Conservation (phyloP, 2,888 invertebrate species). For the Drosophila anomelani region DNA sequence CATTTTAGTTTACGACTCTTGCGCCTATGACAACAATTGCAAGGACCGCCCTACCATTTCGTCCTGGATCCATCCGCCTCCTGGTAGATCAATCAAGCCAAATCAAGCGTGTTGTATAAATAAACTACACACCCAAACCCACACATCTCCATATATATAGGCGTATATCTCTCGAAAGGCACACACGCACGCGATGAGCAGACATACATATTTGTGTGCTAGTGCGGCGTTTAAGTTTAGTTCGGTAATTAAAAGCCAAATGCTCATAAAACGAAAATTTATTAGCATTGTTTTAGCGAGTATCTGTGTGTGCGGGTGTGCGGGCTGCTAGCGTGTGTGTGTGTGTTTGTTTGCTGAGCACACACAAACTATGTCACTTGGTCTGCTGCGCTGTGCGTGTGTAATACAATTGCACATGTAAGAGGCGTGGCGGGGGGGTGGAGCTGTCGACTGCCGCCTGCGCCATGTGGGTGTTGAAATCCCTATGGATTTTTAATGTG, state of each 20-base stretch:
- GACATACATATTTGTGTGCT: conserved; percentile 28
- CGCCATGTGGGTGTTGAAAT: conserved; percentile 43
- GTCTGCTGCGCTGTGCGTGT: conserved; percentile 25
- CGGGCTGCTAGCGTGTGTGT: conserved; percentile 11
- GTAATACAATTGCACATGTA: conserved; percentile 26
- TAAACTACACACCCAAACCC: conserved; percentile 24
- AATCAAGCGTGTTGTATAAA: conserved; percentile 54
- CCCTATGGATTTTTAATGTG: conserved; percentile 54
- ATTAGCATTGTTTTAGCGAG: conserved; percentile 54
- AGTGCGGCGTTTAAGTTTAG: conserved; percentile 54
- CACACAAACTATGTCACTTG: conserved; percentile 40
- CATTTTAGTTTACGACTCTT: conserved; percentile 45
- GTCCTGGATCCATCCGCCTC: conserved; percentile 9
- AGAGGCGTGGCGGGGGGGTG: conserved; percentile 1
- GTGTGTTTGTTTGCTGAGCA: conserved; percentile 40
- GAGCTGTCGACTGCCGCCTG: neutral
- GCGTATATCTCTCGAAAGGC: neutral
- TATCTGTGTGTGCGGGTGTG: conserved; percentile 12
- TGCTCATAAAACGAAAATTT: conserved; percentile 56
- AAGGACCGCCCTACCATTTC: conserved; percentile 6
- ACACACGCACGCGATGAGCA: conserved; percentile 12
- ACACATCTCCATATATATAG: neutral
- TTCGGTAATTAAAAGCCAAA: conserved; percentile 58
- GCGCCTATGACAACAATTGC: conserved; percentile 43
- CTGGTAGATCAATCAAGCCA: conserved; percentile 46